Evolutionary conservation across 2,797 vertebrate genomes (phyloP).

Genomic region (Pseudocheirus occidentalis): DNA sequence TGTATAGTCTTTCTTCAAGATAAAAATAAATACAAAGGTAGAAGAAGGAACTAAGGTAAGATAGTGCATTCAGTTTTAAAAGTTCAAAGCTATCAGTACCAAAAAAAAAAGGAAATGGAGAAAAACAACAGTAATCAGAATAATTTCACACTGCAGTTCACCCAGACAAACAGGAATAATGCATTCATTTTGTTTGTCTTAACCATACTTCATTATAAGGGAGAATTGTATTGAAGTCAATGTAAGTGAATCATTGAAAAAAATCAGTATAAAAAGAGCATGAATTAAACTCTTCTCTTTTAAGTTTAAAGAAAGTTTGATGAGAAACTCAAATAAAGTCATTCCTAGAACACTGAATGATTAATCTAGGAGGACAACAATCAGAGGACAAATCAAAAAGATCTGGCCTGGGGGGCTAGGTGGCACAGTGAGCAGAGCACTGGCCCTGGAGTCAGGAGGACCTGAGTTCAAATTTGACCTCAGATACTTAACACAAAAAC

Average conservation of each 20-base stretch:
- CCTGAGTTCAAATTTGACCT: no score
- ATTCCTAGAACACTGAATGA: neutral
- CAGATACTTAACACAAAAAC: no score
- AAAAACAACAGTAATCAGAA: neutral
- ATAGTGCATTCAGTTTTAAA: no score
- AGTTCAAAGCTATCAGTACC: neutral
- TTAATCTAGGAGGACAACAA: neutral
- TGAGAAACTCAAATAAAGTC: neutral
- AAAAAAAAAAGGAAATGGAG: neutral
- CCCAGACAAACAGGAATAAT: neutral
- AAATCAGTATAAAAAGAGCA: neutral
- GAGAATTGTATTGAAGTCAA: neutral
- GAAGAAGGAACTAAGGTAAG: neutral
- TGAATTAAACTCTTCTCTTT: neutral
- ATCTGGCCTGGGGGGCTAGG: no score
- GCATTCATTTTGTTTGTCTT: neutral
- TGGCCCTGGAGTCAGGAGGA: no score
- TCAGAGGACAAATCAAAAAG: neutral
- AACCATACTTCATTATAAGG: neutral
- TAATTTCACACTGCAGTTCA: neutral
- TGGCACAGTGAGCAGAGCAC: no score
- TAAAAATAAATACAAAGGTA: neutral
- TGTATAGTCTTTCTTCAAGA: neutral
- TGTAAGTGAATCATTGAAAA: neutral
- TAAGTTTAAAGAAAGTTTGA: neutral